Conservation (phyloP, 2,888 invertebrate genomes). For the Erpobdella octoculata region DNA sequence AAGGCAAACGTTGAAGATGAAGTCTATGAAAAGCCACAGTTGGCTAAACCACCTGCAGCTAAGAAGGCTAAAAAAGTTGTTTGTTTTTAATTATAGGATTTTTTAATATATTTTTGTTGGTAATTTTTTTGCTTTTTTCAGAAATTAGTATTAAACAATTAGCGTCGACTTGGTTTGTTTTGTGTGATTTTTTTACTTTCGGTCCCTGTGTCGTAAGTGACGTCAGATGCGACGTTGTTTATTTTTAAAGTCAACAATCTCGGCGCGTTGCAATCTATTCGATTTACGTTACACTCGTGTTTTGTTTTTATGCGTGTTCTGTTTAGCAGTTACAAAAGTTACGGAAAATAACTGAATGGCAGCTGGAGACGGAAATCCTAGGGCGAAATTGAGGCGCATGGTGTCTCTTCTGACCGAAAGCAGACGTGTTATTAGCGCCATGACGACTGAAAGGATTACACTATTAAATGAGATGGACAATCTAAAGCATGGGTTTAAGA, state of each 20-base stretch:
- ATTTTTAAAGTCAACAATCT: background rate
- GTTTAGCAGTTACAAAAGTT: too few species aligned
- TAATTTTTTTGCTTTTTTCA: background rate
- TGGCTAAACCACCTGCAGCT: background rate
- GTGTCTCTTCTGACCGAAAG: slow-evolving; percentile 14
- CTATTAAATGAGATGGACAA: slow-evolving; percentile 3
- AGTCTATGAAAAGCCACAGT: background rate
- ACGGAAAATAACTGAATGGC: too few species aligned
- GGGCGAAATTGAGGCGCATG: slow-evolving; percentile 12
- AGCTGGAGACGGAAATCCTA: too few species aligned
- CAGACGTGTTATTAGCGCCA: slow-evolving; percentile 2
- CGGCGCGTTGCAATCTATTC: background rate
- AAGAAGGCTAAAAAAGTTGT: slow-evolving; percentile 25
- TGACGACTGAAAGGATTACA: slow-evolving; percentile 1
- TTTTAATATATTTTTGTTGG: background rate
- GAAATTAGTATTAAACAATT: background rate
- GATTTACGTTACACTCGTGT: background rate
- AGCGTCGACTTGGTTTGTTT: background rate
- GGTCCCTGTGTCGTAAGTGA: background rate
- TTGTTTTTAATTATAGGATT: slow-evolving; percentile 3
- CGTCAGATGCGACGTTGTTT: background rate
- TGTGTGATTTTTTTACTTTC: background rate
- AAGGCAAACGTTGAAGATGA: slow-evolving; percentile 17
- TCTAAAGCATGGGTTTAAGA: background rate
- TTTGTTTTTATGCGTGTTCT: too few species aligned